Evolutionary conservation across 2,888 invertebrate species (phyloP), one percentile per base, ranked within the genome.

Genomic region (Polymixis flavicincta): DNA sequence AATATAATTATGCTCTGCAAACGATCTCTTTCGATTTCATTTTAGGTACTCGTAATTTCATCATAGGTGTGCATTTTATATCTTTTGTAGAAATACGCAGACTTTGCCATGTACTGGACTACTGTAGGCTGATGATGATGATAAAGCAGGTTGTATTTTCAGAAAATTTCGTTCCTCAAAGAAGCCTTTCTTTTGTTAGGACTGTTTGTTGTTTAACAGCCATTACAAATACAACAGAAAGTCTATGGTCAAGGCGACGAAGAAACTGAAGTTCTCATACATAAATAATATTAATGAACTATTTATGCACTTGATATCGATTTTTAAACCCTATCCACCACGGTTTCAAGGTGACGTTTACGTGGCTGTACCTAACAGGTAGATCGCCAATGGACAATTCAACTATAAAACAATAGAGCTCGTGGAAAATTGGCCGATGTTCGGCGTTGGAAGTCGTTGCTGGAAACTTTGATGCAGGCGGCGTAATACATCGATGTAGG

Each of bases 361-460:
- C 25, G 17, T 48, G n/a, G 50, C 17, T 32, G 22, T 52, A 50
- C n/a, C 22, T 50, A 63, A 63, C n/a, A 61, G n/a, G 28, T 8
- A 42, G 68, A 55, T 79, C 79, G 64, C 22, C 22, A 70, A 76
- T 76, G 14, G 32, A 50, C 19, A 76, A 42, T 65, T n/a, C 17
- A 48, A 22, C 11, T 37, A 57, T 28, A 60, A 50, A n/a, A 61
- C 17, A 48, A n/a, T 28, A 22, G 2, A n/a, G 37, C n/a, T n/a
- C 19, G 25, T 74, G 0, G 14, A 42, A n/a, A 42, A 14, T 28
- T 72, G 28, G 8, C 55, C 22, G 11, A 57, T 13, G 45, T 22
- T n/a, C 28, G 22, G 25, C 64, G 37, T 80, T 54, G 19, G 48
- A 54, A 6, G 37, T 42, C 17, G 45, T 17, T 14, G 14, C n/a